Conservation (phyloP, 2,797 vertebrate genomes). For the Cercopithecus hamlyni region DNA sequence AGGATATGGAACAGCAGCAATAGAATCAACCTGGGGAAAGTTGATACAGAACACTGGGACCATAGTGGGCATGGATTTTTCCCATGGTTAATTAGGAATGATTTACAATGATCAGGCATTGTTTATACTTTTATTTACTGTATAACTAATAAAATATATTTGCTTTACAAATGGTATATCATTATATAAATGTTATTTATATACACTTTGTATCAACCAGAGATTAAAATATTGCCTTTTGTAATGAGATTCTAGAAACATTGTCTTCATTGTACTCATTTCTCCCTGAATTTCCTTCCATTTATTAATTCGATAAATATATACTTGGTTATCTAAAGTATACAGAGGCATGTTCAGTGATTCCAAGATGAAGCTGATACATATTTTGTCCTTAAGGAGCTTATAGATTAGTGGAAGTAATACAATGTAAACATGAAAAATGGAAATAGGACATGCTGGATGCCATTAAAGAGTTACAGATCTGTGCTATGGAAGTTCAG, state of each 20-base stretch:
- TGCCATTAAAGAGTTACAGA: not conserved
- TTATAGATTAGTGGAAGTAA: not conserved
- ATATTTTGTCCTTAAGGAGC: not conserved
- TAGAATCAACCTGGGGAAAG: not conserved
- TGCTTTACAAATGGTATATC: not conserved
- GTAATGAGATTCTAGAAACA: not conserved
- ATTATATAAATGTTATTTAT: not conserved
- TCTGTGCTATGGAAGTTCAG: not conserved
- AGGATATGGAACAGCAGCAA: not conserved
- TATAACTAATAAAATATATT: not conserved
- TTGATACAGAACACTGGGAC: not conserved
- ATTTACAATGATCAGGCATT: not conserved
- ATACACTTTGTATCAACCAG: not conserved
- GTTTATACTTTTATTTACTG: not conserved
- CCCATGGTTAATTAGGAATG: not conserved
- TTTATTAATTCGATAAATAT: not conserved
- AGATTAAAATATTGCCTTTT: not conserved
- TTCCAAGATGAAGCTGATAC: not conserved
- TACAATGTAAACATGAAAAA: not conserved
- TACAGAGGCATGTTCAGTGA: not conserved
- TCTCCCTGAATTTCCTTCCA: slow-evolving; percentile 13
- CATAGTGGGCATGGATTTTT: not conserved
- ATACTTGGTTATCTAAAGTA: not conserved
- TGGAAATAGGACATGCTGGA: not conserved
- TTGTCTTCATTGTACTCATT: not conserved